Conservation (phyloP, 1,140 invertebrate species). For the Manduca sexta region DNA sequence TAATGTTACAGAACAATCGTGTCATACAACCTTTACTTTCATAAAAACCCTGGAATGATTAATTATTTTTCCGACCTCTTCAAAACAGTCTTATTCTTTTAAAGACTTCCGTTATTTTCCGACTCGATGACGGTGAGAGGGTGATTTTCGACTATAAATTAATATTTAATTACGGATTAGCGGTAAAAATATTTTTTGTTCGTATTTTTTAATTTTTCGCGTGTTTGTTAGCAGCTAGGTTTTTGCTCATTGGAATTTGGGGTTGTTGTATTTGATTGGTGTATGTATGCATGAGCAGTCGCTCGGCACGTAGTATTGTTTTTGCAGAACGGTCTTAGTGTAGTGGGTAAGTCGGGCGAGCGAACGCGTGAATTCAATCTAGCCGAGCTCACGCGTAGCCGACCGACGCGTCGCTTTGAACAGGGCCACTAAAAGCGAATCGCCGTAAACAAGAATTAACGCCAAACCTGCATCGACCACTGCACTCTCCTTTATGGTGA, state of each 20-base stretch:
- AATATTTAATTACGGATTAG: conserved; percentile 59
- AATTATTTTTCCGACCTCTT: conserved; percentile 68
- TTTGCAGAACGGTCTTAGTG: conserved; percentile 7
- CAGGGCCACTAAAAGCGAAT: conserved; percentile 59
- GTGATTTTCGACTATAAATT: conserved; percentile 60
- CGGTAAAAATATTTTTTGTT: conserved; percentile 28
- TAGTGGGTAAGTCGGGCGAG: neutral
- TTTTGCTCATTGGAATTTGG: neutral
- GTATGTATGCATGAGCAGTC: too few relatives aligned
- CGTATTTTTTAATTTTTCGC: conserved; percentile 12
- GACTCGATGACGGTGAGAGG: conserved; percentile 60
- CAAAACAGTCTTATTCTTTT: conserved; percentile 68
- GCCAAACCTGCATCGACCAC: conserved; percentile 52
- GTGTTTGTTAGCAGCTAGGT: neutral
- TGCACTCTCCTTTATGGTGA: conserved; percentile 60
- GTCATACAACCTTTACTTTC: conserved; percentile 59
- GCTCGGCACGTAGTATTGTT: neutral
- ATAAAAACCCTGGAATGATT: conserved; percentile 67
- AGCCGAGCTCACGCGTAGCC: conserved; percentile 21
- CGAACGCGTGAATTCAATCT: conserved; percentile 35
- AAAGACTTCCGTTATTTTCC: conserved; percentile 72
- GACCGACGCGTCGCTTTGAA: conserved; percentile 27
- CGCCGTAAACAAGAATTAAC: conserved; percentile 67
- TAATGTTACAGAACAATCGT: conserved; percentile 56
- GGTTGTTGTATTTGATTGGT: too few relatives aligned